Evolutionary conservation across 2,888 invertebrate species (phyloP).

Genomic region (Philopedon plagiatum): DNA sequence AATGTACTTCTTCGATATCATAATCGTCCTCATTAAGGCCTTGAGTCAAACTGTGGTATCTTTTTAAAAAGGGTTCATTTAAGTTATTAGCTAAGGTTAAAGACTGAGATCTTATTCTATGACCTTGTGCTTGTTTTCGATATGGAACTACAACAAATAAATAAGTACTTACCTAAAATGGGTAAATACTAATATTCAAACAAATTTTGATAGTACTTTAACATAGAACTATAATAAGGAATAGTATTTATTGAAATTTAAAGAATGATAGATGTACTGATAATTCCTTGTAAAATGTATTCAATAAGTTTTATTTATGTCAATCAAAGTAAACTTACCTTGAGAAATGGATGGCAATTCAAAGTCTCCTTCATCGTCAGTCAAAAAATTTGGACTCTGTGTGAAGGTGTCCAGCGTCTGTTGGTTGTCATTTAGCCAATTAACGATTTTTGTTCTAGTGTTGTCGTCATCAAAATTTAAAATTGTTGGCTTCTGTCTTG

Average conservation of each 20-base stretch:
- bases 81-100: constrained; percentile 12
- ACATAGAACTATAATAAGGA: too few species aligned
- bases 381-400: constrained; percentile 39
- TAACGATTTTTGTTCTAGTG: constrained; percentile 24
- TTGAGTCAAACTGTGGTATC: constrained; percentile 41
- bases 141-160: constrained; percentile 5
- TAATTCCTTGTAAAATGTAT: too few species aligned
- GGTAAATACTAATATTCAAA: too few species aligned
- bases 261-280: too few species aligned
- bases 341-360: constrained; percentile 37
- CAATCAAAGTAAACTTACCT: constrained; percentile 27
- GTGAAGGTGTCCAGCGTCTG: constrained; percentile 58
- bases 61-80: constrained; percentile 25
- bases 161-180: too few species aligned
- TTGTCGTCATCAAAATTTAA: constrained; percentile 24
- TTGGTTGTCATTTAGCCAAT: constrained; percentile 59
- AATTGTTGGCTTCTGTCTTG: not conserved
- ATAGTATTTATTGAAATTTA: too few species aligned
- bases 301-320: too few species aligned
- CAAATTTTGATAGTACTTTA: too few species aligned
- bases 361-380: constrained; percentile 25
- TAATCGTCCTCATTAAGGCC: constrained; percentile 34
- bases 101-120: constrained; percentile 38
- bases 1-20: constrained; percentile 40
- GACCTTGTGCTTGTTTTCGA: not conserved